Evolutionary conservation across 2,113 vertebrate species (phyloP).

Genomic region (Probosciger aterrimus): DNA sequence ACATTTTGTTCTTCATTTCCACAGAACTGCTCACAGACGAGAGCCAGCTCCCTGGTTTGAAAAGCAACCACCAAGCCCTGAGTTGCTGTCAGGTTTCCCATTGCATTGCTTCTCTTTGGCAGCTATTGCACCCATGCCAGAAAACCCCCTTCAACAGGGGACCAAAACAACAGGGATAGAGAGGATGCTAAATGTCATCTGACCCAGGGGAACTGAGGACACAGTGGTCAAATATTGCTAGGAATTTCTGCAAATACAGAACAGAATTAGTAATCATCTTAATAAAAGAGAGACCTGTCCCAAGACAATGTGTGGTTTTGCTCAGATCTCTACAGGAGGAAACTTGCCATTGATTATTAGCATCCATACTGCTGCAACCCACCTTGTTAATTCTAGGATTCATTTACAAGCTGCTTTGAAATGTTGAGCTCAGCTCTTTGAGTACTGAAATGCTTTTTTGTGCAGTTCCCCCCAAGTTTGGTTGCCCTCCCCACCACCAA

Average conservation of each 20-base stretch:
- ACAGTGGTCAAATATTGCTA: not conserved
- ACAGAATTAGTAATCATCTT: not conserved
- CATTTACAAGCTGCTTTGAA: not conserved
- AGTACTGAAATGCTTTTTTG: not conserved
- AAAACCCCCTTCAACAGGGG: not conserved
- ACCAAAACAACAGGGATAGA: not conserved
- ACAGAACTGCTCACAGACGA: not conserved
- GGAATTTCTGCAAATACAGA: too few relatives aligned
- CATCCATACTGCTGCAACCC: not conserved
- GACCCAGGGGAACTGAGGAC: not conserved
- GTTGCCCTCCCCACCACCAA: not conserved
- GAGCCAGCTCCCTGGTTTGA: not conserved
- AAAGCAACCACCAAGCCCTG: not conserved
- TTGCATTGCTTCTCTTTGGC: fast-evolving
- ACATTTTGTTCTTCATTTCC: not conserved
- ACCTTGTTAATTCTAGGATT: not conserved
- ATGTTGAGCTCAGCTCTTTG: not conserved
- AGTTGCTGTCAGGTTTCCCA: not conserved
- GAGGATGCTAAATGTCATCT: not conserved
- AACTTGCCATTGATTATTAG: not conserved
- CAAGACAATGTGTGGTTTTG: fast-evolving
- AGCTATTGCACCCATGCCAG: not conserved
- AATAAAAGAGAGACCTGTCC: not conserved
- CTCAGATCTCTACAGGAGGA: not conserved
- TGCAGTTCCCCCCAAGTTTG: not conserved